Conservation (phyloP, 2,888 invertebrate genomes). For the Thecocarcelia acutangulata region DNA sequence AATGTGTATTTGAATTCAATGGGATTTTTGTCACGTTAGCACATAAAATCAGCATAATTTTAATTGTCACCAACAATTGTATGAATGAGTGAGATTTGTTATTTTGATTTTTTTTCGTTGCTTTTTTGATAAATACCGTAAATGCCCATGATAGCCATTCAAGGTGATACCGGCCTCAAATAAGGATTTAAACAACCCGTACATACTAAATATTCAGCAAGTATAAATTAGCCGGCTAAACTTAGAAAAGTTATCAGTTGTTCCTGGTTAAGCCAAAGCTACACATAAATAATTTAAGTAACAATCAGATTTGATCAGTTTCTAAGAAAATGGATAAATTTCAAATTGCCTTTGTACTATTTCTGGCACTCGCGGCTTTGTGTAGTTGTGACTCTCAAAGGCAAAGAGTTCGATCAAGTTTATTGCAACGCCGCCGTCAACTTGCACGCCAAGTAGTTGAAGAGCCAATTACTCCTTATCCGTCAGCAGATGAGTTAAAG, state of each 20-base stretch:
- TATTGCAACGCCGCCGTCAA: constrained; percentile 61
- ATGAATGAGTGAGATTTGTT: constrained; percentile 38
- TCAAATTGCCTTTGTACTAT: constrained; percentile 69
- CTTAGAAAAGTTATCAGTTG: constrained; percentile 58
- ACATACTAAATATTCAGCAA: constrained; percentile 28
- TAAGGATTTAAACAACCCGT: constrained; percentile 58
- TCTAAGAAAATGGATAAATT: constrained; percentile 74
- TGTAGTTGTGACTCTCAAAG: constrained; percentile 54
- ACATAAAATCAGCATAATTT: constrained; percentile 71
- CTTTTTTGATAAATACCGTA: constrained; percentile 17
- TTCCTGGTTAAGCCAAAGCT: constrained; percentile 49
- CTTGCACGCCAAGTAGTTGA: constrained; percentile 69
- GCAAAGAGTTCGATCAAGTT: constrained; percentile 58
- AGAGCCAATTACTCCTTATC: constrained; percentile 66
- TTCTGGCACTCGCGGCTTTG: constrained; percentile 69
- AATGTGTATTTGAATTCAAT: constrained; percentile 51
- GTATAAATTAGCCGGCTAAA: constrained; percentile 56
- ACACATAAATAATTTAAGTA: constrained; percentile 28
- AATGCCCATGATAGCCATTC: constrained; percentile 57
- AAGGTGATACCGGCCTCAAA: constrained; percentile 59
- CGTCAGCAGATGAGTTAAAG: constrained; percentile 69
- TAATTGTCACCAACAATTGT: constrained; percentile 56
- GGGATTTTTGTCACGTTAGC: constrained; percentile 68
- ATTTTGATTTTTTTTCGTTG: constrained; percentile 26
- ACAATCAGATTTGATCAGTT: constrained; percentile 24